These are phyloP conservation scores for Micrastur ruficollis DNA, from an alignment of 2,797 vertebrate species.

Conservation along the genomic window DNA sequence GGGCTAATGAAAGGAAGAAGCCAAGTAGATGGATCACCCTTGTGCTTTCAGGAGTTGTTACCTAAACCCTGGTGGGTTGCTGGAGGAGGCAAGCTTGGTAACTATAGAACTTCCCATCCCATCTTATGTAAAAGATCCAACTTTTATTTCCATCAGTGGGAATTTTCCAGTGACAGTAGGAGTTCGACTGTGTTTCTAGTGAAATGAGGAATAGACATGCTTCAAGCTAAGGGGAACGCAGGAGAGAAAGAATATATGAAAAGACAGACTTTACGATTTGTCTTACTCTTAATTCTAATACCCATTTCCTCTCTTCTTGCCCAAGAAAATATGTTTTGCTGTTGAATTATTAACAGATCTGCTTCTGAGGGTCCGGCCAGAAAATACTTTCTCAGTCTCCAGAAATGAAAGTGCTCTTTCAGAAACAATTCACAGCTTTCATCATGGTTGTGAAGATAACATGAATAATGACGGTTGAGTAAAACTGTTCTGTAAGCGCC, in stretches of 20 bases:
- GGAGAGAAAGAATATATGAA: background rate
- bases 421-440: background rate
- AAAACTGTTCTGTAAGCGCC: background rate
- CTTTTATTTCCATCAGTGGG: background rate
- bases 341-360: background rate
- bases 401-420: background rate
- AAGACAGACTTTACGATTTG: fast-evolving
- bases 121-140: background rate
- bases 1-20: background rate
- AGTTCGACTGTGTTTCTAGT: background rate
- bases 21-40: background rate
- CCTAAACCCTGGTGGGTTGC: background rate
- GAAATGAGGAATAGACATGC: background rate
- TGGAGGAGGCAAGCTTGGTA: background rate
- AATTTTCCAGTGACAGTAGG: background rate
- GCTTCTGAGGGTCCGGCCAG: background rate
- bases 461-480: background rate
- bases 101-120: background rate
- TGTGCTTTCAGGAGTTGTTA: background rate
- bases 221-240: background rate
- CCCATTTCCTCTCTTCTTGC: background rate
- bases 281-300: background rate
- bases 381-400: background rate
- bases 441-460: background rate
- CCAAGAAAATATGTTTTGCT: background rate